Evolutionary conservation across 2,888 invertebrate genomes (phyloP).

Genomic region (Encarsia formosa): DNA sequence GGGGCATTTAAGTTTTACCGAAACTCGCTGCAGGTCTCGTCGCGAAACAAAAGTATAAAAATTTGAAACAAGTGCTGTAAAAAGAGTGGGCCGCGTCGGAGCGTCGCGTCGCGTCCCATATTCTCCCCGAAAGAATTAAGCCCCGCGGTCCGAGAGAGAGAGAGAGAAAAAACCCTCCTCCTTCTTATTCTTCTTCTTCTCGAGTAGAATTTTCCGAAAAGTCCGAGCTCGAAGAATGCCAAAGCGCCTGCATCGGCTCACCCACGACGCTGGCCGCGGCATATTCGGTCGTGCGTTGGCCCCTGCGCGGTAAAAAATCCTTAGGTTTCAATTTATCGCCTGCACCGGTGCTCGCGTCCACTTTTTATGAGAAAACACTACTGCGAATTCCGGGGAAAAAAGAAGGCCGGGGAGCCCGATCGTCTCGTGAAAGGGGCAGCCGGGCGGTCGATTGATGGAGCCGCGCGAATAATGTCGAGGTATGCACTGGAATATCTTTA

Average conservation of each 20-base stretch:
- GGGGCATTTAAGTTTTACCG: too few species aligned
- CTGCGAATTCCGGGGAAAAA: slow-evolving; percentile 25
- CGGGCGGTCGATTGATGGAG: slow-evolving; percentile 22
- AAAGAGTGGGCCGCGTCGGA: too few species aligned
- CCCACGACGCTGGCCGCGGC: slow-evolving; percentile 37
- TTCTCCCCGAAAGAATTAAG: not conserved
- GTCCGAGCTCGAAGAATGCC: too few species aligned
- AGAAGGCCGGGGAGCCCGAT: not conserved
- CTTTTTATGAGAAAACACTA: slow-evolving; percentile 27
- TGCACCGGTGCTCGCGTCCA: slow-evolving; percentile 18
- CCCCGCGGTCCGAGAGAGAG: not conserved
- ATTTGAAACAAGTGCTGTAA: too few species aligned
- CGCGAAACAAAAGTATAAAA: too few species aligned
- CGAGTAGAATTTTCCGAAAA: too few species aligned
- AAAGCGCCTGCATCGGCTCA: too few species aligned
- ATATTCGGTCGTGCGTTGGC: slow-evolving; percentile 28
- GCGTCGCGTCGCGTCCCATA: too few species aligned
- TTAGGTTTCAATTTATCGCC: slow-evolving; percentile 29
- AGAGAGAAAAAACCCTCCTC: not conserved
- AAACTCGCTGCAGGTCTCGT: too few species aligned
- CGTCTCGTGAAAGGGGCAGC: not conserved
- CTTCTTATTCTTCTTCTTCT: too few species aligned
- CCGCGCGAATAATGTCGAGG: slow-evolving; percentile 22
- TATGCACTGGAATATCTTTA: slow-evolving; percentile 26
- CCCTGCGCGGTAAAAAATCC: slow-evolving; percentile 25